A percentile compares a stretch with the other conserved stretches of the same genome.
Evolutionary conservation across 23 tunicate genomes (phyloP).

Genomic region (Oikopleura dioica): DNA sequence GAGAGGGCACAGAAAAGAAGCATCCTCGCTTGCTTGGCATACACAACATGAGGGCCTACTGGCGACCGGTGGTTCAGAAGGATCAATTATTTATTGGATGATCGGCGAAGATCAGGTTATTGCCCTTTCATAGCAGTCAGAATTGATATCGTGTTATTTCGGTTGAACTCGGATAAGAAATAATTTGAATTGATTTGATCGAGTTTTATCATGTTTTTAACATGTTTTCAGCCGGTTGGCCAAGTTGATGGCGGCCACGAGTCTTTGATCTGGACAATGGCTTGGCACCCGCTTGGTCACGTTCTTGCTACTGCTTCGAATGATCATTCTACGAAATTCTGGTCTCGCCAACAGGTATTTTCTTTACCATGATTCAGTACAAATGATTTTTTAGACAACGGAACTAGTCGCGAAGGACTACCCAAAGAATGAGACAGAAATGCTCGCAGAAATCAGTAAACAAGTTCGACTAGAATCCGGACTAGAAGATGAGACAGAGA

Average conservation of each 20-base stretch:
- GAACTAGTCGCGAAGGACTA: not conserved
- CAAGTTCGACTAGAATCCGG: not conserved
- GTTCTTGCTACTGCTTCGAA: slow-evolving; percentile 92
- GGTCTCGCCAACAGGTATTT: not conserved
- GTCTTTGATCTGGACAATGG: slow-evolving; percentile 83
- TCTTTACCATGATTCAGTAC: not conserved
- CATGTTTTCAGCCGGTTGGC: slow-evolving; percentile 23
- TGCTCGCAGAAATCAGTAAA: not conserved
- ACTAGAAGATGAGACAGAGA: not conserved
- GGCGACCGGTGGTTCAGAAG: slow-evolving; percentile 94
- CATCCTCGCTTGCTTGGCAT: slow-evolving; percentile 94
- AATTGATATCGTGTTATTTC: not conserved
- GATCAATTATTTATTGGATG: slow-evolving; percentile 84
- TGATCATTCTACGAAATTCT: slow-evolving; percentile 76
- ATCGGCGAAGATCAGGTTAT: slow-evolving; percentile 47
- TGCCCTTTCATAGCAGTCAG: not conserved
- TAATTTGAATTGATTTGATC: too few species aligned
- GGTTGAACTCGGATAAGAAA: not conserved
- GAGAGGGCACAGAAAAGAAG: slow-evolving; percentile 96
- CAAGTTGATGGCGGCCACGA: slow-evolving; percentile 89
- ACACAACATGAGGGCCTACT: slow-evolving; percentile 89
- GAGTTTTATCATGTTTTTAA: too few species aligned
- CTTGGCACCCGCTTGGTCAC: slow-evolving; percentile 99
- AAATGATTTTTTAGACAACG: not conserved
- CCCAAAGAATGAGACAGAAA: not conserved